Base-by-base conservation (phyloP, 2,888 invertebrate species). In the Tipula confusa region DNA sequence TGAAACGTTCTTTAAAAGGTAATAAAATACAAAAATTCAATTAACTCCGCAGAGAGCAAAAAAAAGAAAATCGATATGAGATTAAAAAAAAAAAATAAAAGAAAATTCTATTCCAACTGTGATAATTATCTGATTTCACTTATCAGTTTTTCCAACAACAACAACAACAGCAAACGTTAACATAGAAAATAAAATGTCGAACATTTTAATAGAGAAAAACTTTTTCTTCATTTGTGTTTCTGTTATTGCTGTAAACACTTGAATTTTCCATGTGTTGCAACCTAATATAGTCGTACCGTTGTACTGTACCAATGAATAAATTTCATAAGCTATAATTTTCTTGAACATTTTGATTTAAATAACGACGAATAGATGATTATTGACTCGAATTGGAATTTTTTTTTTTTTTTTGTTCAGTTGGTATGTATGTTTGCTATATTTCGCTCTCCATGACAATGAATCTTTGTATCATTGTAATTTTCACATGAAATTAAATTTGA, bases 121-220 rank as follows among this genome's bases (percentile, higher is more conserved):
- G 64, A 64, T 64, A 64, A 64, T 64, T 64, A 64, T 64, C 64
- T 64, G 64, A 64, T 64, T 64, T 64, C 64, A 64, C 64, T 64
- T 64, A 64, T 64, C 64, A 64, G 64, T 64, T 64, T 64, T 64
- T 9, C 64, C 64, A 64, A 24, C 64, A 64, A 64, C 64, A 64
- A 64, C 43, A n/a, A n/a, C 33, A 33, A 33, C 33, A 33, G 9
- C 0, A 7, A 64, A 24, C 64, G 64, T 7, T 7, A 7, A 33
- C 33, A 64, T 64, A 64, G 18, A 64, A 64, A 64, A 64, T 64
- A 24, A 64, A 64, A 64, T 64, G 64, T 64, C 64, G 24, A 64
- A 24, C 18, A 64, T 18, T 64, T 24, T 64, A 64, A 64, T 64
- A 64, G 64, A 64, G 64, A 24, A 64, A 64, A 64, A 64, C 6